Evolutionary conservation across 1,140 invertebrate genomes (phyloP).

Genomic region (Trichonephila inaurata): DNA sequence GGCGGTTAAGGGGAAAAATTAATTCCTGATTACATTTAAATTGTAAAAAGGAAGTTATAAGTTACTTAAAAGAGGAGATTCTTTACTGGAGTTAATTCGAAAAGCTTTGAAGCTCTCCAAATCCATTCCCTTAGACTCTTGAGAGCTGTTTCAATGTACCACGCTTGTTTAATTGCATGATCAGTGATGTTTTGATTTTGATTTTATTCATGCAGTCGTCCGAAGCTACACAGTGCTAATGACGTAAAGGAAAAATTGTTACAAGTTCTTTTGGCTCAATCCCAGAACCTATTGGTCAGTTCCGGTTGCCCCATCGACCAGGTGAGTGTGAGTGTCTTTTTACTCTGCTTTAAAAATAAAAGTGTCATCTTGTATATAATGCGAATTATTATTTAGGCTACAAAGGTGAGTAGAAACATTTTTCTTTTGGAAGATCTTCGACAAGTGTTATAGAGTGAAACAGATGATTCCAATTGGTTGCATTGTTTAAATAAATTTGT

Average conservation of each 20-base stretch:
- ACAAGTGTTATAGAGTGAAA: not conserved
- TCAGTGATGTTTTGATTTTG: slow-evolving; percentile 48
- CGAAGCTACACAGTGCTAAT: slow-evolving; percentile 85
- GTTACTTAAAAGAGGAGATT: too few species aligned
- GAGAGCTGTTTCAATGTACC: not conserved
- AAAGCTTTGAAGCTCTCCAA: not conserved
- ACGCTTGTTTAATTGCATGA: not conserved
- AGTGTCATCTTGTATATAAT: not conserved
- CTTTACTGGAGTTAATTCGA: too few species aligned
- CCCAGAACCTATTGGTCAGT: slow-evolving; percentile 90
- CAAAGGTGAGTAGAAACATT: slow-evolving; percentile 1
- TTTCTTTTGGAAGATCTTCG: not conserved
- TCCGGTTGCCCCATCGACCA: slow-evolving; percentile 96
- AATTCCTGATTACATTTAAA: too few species aligned
- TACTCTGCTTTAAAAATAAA: slow-evolving; percentile 1
- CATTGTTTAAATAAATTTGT: too few species aligned
- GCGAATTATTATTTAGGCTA: not conserved
- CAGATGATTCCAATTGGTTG: not conserved
- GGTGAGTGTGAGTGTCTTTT: slow-evolving; percentile 83
- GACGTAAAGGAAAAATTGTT: slow-evolving; percentile 97
- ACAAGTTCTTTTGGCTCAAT: slow-evolving; percentile 91
- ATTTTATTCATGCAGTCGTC: slow-evolving; percentile 78
- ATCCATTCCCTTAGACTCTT: slow-evolving; percentile 33
- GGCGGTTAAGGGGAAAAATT: too few species aligned
- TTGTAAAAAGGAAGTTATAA: too few species aligned